These are phyloP conservation scores for Zeugodacus cucurbitae DNA, from an alignment of 1,140 invertebrate genomes.

Conservation along the genomic window DNA sequence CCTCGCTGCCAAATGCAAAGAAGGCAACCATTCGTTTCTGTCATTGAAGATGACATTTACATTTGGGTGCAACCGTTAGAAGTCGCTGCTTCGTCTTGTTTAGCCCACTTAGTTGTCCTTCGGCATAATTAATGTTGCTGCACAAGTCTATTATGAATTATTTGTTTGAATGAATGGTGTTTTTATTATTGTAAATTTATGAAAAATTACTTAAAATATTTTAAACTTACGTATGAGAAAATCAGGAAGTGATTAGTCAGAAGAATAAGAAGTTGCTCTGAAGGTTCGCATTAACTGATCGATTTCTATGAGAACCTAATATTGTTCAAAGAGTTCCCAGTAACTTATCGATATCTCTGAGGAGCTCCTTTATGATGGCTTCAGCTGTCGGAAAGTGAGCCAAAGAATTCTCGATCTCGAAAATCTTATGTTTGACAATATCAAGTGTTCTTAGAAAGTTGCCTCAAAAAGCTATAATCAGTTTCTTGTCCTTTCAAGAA, in stretches of 20 bases:
- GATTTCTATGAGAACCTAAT: too few relatives aligned
- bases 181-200: not conserved
- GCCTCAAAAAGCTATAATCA: too few relatives aligned
- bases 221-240: not conserved
- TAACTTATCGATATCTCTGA: too few relatives aligned
- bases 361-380: too few relatives aligned
- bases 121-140: not conserved
- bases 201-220: not conserved
- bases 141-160: not conserved
- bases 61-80: conserved; percentile 52
- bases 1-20: conserved; percentile 60
- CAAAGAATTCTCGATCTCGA: too few relatives aligned
- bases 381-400: too few relatives aligned
- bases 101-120: not conserved
- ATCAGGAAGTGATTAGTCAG: not conserved
- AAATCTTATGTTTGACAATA: too few relatives aligned
- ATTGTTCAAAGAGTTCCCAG: too few relatives aligned
- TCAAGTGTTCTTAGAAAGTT: too few relatives aligned
- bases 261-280: not conserved
- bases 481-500: too few relatives aligned
- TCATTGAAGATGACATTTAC: conserved; percentile 64
- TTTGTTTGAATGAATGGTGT: not conserved
- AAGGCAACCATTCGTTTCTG: conserved; percentile 64
- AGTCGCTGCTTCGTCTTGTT: not conserved
- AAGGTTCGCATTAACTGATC: too few relatives aligned